Evolutionary conservation across 2,888 invertebrate genomes (phyloP), one percentile per base, ranked within the genome.

Genomic region (Pterostichus niger): DNA sequence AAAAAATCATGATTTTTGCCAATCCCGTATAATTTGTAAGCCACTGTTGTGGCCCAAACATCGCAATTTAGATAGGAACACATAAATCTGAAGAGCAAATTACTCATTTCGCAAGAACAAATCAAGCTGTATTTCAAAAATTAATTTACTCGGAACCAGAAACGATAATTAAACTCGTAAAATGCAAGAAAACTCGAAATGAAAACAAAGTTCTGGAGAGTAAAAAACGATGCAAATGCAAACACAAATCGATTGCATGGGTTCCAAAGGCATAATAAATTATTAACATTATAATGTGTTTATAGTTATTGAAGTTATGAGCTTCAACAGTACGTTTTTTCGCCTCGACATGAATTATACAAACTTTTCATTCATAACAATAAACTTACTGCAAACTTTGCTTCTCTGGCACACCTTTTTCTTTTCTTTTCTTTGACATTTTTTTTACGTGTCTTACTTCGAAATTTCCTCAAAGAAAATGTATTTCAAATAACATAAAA

Each of bases 281-380:
- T 68, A 68, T 68, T 68, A 44, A 68, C 44, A 44, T 68, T 68
- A 68, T 35, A 44, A 44, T 68, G 68, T 68, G 68, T 61, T 61
- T 61, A 61, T 31, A 61, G 61, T 61, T 61, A 61, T 61, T 61
- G 61, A 61, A 68, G 44, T 68, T 68, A 9, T 13, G 68, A 15
- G 44, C 44, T 44, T 13, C 3, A 35, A 13, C 61, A 24, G 35
- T n/a, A 49, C 2, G 61, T 61, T 61, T 61, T 35, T 35, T 33
- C 49, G 0, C 61, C 61, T 61, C 31, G 61, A 61, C 61, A 61
- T 61, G 61, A 61, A 61, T 61, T 61, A 61, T 33, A 61, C 61
- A n/a, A 61, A 61, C 61, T 61, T 61, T 61, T 68, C 44, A 68
- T 44, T 44, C 68, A 68, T 68, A 68, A 68, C 68, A 68, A 68